phyloP scores from a whole-genome alignment of 2,113 vertebrate species.

The Heterocephalus glaber region DNA sequence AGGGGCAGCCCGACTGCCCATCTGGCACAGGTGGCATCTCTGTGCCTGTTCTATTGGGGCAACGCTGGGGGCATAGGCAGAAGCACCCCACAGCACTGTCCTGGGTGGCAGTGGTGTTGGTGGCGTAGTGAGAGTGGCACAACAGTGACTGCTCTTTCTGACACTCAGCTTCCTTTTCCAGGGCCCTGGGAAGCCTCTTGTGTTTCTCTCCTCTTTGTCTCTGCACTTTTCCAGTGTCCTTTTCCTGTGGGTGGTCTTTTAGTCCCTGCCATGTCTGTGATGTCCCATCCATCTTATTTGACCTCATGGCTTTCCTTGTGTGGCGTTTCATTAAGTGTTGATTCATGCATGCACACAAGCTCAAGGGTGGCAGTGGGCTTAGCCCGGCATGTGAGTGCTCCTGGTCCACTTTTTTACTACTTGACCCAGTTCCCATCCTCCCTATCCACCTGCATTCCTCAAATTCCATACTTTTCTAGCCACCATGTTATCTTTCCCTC shows the following conservation, averaged over 20 bases:
- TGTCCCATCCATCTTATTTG: neutral
- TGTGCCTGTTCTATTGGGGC: neutral
- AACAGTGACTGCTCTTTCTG: neutral
- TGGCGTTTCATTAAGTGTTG: neutral
- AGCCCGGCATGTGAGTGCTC: neutral
- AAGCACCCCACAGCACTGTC: accelerated
- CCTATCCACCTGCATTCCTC: neutral
- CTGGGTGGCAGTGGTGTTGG: neutral
- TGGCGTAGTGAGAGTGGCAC: accelerated
- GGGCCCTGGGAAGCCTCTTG: neutral
- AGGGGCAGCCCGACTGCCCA: neutral
- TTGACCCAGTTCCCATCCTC: neutral
- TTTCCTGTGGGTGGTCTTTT: neutral
- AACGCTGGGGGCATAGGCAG: neutral
- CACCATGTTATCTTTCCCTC: neutral
- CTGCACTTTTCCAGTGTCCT: no score
- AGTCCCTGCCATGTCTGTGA: neutral
- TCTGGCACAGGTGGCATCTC: neutral
- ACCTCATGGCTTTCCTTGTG: neutral
- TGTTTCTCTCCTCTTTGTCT: neutral
- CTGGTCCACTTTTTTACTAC: no score
- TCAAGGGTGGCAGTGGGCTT: neutral
- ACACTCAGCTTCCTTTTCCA: neutral
- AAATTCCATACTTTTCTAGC: neutral
- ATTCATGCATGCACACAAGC: neutral